Percentiles rank a stretch among this genome's conserved stretches.
phyloP scores from a whole-genome alignment of 2,888 invertebrate species.

The Galerucella pusilla region DNA sequence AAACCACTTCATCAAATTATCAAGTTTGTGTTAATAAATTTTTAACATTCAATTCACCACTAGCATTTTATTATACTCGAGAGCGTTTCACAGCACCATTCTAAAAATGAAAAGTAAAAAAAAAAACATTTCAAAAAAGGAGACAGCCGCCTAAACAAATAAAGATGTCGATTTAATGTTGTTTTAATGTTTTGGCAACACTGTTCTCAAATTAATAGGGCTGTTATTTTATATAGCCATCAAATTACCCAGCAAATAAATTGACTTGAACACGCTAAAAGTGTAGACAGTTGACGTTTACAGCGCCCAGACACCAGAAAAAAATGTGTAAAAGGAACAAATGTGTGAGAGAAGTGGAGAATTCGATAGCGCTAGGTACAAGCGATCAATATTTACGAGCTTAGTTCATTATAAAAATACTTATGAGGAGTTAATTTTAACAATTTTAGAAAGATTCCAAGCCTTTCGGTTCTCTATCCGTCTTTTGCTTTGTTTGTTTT shows the following conservation, averaged over 20 bases:
- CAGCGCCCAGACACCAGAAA: conserved; percentile 56
- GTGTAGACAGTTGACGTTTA: conserved; percentile 58
- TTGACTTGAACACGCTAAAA: conserved; percentile 57
- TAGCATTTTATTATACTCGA: conserved; percentile 42
- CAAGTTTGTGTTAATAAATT: conserved; percentile 37
- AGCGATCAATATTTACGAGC: conserved; percentile 54
- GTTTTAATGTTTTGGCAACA: conserved; percentile 46
- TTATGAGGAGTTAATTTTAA: neutral
- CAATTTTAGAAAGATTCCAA: too few relatives aligned
- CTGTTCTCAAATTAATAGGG: conserved; percentile 45
- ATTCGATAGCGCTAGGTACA: conserved; percentile 49
- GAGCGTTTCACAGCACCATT: conserved; percentile 36
- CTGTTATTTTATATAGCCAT: conserved; percentile 55
- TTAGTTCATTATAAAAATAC: conserved; percentile 14
- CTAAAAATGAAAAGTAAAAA: conserved; percentile 39
- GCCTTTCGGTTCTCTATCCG: too few relatives aligned
- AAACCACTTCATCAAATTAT: conserved; percentile 37
- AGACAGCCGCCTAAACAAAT: conserved; percentile 40
- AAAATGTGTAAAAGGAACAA: conserved; percentile 54
- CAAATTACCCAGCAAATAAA: conserved; percentile 58
- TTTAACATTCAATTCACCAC: conserved; percentile 41
- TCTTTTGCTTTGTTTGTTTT: too few relatives aligned
- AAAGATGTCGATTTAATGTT: conserved; percentile 45
- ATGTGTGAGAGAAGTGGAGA: conserved; percentile 50
- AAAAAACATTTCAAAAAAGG: conserved; percentile 14